These are phyloP conservation scores for Macrophya alboannulata DNA, from an alignment of 2,888 invertebrate genomes.

Conservation along the genomic window DNA sequence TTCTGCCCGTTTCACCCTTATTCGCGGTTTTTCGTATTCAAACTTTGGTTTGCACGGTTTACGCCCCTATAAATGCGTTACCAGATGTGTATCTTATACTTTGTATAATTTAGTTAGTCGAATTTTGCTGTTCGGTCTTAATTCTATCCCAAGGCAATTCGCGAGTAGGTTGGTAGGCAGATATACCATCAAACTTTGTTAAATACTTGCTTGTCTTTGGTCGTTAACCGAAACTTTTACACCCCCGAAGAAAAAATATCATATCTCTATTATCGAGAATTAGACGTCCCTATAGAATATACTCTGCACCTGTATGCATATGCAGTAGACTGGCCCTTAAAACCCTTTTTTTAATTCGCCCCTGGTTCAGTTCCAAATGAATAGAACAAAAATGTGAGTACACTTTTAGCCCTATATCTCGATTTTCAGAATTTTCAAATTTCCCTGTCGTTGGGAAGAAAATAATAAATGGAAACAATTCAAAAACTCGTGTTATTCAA, in stretches of 20 bases:
- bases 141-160: neutral
- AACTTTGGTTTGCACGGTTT: neutral
- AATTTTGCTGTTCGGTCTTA: neutral
- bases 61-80: neutral
- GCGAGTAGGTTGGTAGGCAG: neutral
- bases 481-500: too few relatives aligned
- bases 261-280: neutral
- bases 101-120: neutral
- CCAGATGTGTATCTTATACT: constrained; percentile 11
- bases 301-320: too few relatives aligned
- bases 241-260: neutral
- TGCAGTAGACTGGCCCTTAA: too few relatives aligned
- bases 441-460: too few relatives aligned
- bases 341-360: too few relatives aligned
- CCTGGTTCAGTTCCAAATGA: too few relatives aligned
- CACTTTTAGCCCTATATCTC: too few relatives aligned
- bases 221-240: neutral
- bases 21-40: neutral
- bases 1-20: neutral
- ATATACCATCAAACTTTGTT: neutral
- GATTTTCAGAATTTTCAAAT: too few relatives aligned
- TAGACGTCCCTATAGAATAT: neutral
- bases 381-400: too few relatives aligned
- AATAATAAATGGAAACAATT: too few relatives aligned
- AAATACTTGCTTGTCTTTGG: neutral